Evolutionary conservation across 2,113 vertebrate species (phyloP).

Genomic region (Ascaphus truei): DNA sequence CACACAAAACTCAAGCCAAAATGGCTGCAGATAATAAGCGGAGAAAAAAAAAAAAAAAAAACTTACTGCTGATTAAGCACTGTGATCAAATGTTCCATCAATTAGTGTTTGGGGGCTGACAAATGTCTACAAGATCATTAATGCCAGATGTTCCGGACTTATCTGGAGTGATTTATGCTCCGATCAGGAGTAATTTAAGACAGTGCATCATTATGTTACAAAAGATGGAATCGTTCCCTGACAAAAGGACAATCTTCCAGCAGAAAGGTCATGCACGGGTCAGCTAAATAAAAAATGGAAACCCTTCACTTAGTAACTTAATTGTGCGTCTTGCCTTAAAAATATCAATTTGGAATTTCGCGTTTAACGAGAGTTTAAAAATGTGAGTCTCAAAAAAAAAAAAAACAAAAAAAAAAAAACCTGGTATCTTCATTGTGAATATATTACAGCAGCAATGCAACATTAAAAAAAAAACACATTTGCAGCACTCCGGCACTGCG

Average conservation of each 20-base stretch:
- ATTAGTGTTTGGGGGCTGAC: slow-evolving; percentile 20
- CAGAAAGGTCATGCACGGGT: slow-evolving; percentile 21
- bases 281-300: slow-evolving; percentile 30
- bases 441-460: slow-evolving; percentile 7
- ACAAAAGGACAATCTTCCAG: slow-evolving; percentile 33
- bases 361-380: slow-evolving; percentile 2
- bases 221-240: slow-evolving; percentile 31
- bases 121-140: slow-evolving; percentile 23
- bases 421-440: background rate
- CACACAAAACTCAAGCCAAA: no score
- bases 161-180: slow-evolving; percentile 20
- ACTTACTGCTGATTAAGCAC: slow-evolving; percentile 10
- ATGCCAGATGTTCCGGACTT: slow-evolving; percentile 34
- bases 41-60: background rate
- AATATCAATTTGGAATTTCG: background rate
- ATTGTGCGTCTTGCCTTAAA: slow-evolving; percentile 18
- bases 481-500: no score
- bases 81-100: slow-evolving; percentile 19
- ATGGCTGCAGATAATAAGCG: background rate
- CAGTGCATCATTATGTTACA: slow-evolving; percentile 33
- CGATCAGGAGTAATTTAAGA: slow-evolving; percentile 10
- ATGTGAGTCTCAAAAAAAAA: slow-evolving; percentile 8
- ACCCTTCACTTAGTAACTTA: slow-evolving; percentile 22
- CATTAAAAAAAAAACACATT: no score
- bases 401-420: slow-evolving; percentile 23